Conservation (phyloP, 2,113 vertebrate genomes). For the Callocephalon fimbriatum region DNA sequence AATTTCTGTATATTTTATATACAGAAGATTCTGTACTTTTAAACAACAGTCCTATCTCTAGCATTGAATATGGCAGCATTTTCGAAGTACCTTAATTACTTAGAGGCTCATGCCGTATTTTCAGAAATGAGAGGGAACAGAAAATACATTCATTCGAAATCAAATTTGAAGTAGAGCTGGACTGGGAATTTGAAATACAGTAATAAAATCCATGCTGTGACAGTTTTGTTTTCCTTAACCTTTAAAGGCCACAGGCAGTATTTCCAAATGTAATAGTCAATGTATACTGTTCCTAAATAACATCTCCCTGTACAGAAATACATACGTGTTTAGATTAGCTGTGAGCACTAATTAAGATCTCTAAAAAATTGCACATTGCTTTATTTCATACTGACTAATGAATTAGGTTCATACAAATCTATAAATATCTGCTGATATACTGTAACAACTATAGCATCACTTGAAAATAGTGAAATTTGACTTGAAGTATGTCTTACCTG, state of each 20-base stretch:
- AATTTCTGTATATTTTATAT: neutral
- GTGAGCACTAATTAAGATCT: neutral
- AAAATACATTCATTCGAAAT: neutral
- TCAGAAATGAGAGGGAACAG: neutral
- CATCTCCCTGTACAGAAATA: neutral
- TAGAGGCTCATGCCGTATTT: neutral
- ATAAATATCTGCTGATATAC: neutral
- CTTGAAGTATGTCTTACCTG: constrained; percentile 79
- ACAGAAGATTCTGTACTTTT: neutral
- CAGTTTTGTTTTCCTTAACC: neutral
- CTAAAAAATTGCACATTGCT: neutral
- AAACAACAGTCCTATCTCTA: neutral
- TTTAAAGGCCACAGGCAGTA: neutral
- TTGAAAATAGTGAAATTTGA: neutral
- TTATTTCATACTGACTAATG: neutral
- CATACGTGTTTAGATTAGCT: neutral
- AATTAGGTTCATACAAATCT: neutral
- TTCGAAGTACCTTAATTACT: neutral
- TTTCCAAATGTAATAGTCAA: neutral
- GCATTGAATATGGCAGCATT: neutral
- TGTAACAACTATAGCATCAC: neutral
- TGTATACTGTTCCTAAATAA: neutral
- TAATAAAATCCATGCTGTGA: neutral
- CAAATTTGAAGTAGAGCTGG: neutral
- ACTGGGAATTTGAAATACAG: neutral